Evolutionary conservation across 1,140 invertebrate species (phyloP), one percentile per base, ranked within the genome.

Genomic region (Cydia splendana): DNA sequence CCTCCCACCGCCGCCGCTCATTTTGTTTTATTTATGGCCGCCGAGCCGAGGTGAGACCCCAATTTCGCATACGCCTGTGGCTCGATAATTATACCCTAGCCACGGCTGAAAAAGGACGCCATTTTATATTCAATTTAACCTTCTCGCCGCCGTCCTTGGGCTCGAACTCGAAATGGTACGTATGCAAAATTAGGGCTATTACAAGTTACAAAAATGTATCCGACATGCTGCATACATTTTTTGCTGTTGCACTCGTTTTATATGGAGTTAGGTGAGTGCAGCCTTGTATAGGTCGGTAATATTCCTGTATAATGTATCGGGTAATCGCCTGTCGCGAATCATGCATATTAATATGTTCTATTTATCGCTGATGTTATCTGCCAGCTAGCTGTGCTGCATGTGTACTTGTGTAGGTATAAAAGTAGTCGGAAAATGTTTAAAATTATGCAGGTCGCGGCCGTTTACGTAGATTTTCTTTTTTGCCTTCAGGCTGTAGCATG

Each of bases 21-120:
- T 93, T 91, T 93, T 91, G 86, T 86, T 91, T 93, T 93, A 92
- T 93, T 93, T 93, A 92, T 89, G 87, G 85, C 87, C 84, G 87
- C 82, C 84, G 84, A 84, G 82, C 73, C 84, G 88, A 91, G 91
- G 90, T 91, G 90, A 93, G 89, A 91, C 90, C 88, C 91, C 88
- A 91, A 93, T 93, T 91, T 93, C 86, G 91, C 91, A 91, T 91
- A 85, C 87, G 87, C 83, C 86, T 83, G 83, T 86, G 84, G 85
- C 86, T 87, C 85, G 85, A 89, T 93, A 93, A 93, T 93, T 91
- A 93, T 90, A 91, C 85, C 79, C 87, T 90, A 90, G 90, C 87
- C 79, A 77, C 80, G 80, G 75, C 83, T 88, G 83, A 87, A 88
- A 88, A 89, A 85, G 81, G 85, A 86, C 86, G 86, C 86, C 85